A percentile compares a stretch with the other conserved stretches of the same genome.
phyloP scores from a whole-genome alignment of 2,797 vertebrate genomes.

The Siniperca undulata region DNA sequence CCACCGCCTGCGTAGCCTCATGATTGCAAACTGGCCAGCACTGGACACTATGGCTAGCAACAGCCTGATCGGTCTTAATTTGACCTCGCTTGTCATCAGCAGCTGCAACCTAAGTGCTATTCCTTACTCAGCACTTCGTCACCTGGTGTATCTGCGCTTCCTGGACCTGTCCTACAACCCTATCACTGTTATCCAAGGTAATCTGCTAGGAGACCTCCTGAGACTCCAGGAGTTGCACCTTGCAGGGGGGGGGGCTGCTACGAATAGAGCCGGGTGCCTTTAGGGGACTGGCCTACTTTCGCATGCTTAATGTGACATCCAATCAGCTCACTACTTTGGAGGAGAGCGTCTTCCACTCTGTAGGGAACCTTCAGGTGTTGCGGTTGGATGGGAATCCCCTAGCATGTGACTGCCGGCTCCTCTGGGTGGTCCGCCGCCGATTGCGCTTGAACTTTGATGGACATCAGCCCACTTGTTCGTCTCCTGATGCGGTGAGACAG shows the following conservation, averaged over 20 bases:
- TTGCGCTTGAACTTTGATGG: constrained; percentile 87
- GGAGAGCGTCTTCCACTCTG: constrained; percentile 89
- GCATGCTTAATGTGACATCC: constrained; percentile 89
- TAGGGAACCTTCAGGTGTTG: constrained; percentile 89
- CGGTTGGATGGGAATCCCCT: constrained; percentile 91
- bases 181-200: constrained; percentile 86
- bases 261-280: constrained; percentile 89
- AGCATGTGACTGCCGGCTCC: constrained; percentile 92
- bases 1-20: constrained; percentile 83
- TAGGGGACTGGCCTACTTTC: constrained; percentile 87
- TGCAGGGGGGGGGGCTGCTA: constrained; percentile 86
- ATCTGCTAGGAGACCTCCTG: constrained; percentile 84
- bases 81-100: constrained; percentile 89
- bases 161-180: constrained; percentile 95
- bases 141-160: constrained; percentile 87
- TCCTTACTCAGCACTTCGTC: constrained; percentile 87
- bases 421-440: constrained; percentile 90
- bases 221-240: constrained; percentile 91
- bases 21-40: constrained; percentile 88
- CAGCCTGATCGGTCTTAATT: constrained; percentile 90
- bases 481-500: constrained; percentile 79
- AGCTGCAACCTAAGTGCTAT: constrained; percentile 88
- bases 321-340: constrained; percentile 91
- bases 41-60: constrained; percentile 86
- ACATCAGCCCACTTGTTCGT: constrained; percentile 87